Evolutionary conservation across 2,888 invertebrate species (phyloP), one percentile per base, ranked within the genome.

Genomic region (Rhorus exstirpatorius): DNA sequence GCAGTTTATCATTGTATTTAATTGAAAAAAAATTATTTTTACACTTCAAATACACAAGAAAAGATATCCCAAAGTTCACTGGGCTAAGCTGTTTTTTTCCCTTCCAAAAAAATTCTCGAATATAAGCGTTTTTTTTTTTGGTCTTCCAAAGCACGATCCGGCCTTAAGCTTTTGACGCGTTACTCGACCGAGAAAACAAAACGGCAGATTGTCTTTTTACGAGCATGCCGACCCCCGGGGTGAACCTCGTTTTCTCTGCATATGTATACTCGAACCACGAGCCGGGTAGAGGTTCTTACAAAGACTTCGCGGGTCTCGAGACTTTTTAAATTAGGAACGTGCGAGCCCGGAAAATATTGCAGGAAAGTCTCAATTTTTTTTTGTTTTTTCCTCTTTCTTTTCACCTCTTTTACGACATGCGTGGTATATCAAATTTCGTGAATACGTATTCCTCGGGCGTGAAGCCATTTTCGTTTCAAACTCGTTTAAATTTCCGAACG

Each of bases 101-200:
- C n/a, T n/a, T n/a, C n/a, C n/a, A n/a, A n/a, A n/a, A n/a, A n/a
- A n/a, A n/a, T n/a, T n/a, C n/a, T n/a, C n/a, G n/a, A n/a, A n/a
- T n/a, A n/a, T n/a, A n/a, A n/a, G n/a, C n/a, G n/a, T n/a, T n/a
- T n/a, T n/a, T n/a, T n/a, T n/a, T n/a, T n/a, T n/a, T n/a, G n/a
- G n/a, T n/a, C n/a, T n/a, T n/a, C n/a, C n/a, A n/a, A n/a, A n/a
- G n/a, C n/a, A n/a, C n/a, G n/a, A n/a, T n/a, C n/a, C n/a, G n/a
- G n/a, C n/a, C n/a, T n/a, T n/a, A n/a, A n/a, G n/a, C n/a, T n/a
- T 79, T 79, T 79, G 83, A 83, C 82, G 83, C 79, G 81, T 76
- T 83, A 81, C 75, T 81, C 80, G 76, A 74, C 77, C 79, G 68
- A 82, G 70, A 78, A 55, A 55, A 41, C 81, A 65, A 74, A 65